Evolutionary conservation across 2,113 vertebrate genomes (phyloP).

Genomic region (Grantiella picta): DNA sequence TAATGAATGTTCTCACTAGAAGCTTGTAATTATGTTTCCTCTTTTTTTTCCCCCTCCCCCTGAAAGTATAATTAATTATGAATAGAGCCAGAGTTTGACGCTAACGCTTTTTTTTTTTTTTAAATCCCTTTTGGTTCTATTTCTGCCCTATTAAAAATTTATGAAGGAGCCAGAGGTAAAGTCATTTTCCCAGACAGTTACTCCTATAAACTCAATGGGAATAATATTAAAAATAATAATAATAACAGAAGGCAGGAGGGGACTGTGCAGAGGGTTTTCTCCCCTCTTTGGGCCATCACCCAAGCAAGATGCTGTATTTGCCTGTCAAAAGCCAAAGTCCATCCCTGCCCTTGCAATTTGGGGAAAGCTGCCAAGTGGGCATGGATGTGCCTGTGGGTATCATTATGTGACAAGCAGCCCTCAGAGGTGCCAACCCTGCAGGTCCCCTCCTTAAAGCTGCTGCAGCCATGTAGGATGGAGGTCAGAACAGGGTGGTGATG

Average conservation of each 20-base stretch:
- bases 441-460: not conserved
- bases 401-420: not conserved
- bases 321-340: not conserved
- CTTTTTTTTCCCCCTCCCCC: slow-evolving; percentile 52
- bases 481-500: not conserved
- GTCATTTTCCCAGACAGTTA: slow-evolving; percentile 34
- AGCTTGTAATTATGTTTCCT: slow-evolving; percentile 73
- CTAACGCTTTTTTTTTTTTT: not conserved
- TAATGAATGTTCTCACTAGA: slow-evolving; percentile 76
- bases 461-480: rapidly evolving
- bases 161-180: slow-evolving; percentile 48
- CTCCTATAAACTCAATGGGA: slow-evolving; percentile 19
- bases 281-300: not conserved
- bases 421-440: not conserved
- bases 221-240: not conserved
- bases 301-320: not conserved
- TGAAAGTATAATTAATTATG: slow-evolving; percentile 74
- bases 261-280: not conserved
- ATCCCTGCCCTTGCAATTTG: rapidly evolving
- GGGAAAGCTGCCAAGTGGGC: not conserved
- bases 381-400: not conserved
- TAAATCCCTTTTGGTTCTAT: slow-evolving; percentile 60
- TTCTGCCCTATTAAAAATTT: slow-evolving; percentile 62
- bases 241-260: not conserved
- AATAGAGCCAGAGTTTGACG: slow-evolving; percentile 59